Base-by-base conservation (phyloP, 1,140 invertebrate genomes). In the Calosoma granatense region DNA sequence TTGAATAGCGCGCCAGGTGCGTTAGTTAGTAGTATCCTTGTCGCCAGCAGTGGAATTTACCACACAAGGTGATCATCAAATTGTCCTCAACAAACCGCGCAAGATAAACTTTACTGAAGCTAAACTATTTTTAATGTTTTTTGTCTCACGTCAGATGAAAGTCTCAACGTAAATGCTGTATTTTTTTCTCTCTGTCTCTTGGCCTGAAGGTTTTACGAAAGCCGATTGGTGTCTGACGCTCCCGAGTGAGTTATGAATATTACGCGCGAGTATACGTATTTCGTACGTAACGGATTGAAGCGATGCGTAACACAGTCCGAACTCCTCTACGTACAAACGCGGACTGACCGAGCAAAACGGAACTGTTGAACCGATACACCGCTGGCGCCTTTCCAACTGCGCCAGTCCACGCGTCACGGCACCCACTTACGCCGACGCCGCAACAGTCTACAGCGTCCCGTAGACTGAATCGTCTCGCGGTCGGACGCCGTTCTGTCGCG, bases 311-410 rank as follows among this genome's bases (percentile, higher is more conserved):
- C 26, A n/a, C 26, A 47, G n/a, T n/a, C 41, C 41, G 41, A 47
- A 4, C 17, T 6, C 41, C 3, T 9, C 17, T 12, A 17, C 26
- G 41, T 47, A 17, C 17, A 47, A 47, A 47, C 41, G 41, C 41
- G 41, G 3, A 47, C 41, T 47, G 15, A 47, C 41, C 6, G 15
- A 6, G 15, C 41, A 17, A 47, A 47, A 47, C 41, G 41, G 41
- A 47, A 47, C 41, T 47, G 41, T 47, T 47, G 41, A 47, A 47
- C 41, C 41, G 41, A 17, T 47, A 47, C 17, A 17, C 6, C 41
- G 41, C 41, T 47, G 56, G 59, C 51, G 55, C 54, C 54, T 55
- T 54, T 56, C 57, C 56, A 54, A 59, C 56, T 61, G 60, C 30
- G 58, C 56, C 22, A 51, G 54, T 57, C 55, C 43, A 36, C 43